Base-by-base conservation (phyloP, 2,888 invertebrate genomes). In the Linnaemya tessellans region DNA sequence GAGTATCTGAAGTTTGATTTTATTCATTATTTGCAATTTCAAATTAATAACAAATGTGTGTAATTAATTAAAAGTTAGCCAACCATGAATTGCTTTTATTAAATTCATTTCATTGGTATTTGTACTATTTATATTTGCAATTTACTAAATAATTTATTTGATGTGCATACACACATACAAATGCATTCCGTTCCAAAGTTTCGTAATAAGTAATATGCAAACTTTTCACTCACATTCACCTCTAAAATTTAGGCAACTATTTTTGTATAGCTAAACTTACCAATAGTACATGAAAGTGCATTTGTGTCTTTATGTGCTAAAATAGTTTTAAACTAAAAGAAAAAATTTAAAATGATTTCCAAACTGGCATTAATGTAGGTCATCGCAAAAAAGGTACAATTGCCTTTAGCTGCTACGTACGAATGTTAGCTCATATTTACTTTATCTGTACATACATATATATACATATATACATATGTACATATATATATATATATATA, bases 301-400 rank as follows among this genome's bases (percentile, higher is more conserved):
- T 20, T 8, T 54, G 13, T 62, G 41, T 64, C 22, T 30, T 18
- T 56, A 5, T 77, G 51, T 38, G 35, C n/a, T 25, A 65, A 84
- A 43, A 56, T 18, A 73, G 18, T 73, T 80, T 80, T 11, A 51
- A 80, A 13, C 15, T 58, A 11, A 25, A 41, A 67, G n/a, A 18
- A 62, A 56, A 41, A 60, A 25, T 49, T 54, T 5, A 38, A 51
- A 67, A 70, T 70, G 13, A 58, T 71, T 82, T 79, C 46, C 49
- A 82, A 82, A 79, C 81, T 75, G 60, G 51, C 79, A 60, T 46
- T 51, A 71, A 85, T 85, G 85, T 85, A 71, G 85, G 85, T 85
- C 85, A 85, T 41, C 64, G 75, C 74, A 75, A 71, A 82, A n/a
- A 82, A 85, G 79, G 70, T 85, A 79, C 74, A 82, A 85, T 82